Base-by-base conservation (phyloP, 2,797 vertebrate genomes). In the Gadopsis bispinosus region DNA sequence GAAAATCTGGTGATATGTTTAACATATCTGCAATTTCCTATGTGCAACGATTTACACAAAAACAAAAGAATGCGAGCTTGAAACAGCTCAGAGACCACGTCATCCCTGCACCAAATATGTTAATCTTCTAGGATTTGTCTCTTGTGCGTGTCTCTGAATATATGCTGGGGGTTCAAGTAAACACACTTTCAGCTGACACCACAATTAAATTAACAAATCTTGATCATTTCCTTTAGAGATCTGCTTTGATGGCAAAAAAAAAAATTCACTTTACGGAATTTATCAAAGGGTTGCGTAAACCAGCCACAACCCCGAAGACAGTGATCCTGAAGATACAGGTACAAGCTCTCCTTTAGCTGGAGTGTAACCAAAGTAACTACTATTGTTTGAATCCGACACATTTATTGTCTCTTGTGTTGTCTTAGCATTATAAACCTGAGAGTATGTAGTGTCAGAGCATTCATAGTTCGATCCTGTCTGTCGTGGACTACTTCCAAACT, bases 401-500 rank as follows among this genome's bases (percentile, higher is more conserved):
- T 62, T 71, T 51, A 75, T 31, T 53, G 58, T 64, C 80, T 56
- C 63, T n/a, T 67, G 67, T 65, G 53, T 31, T 53, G 50, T 61
- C 48, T 65, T 61, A 48, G 72, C 71, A 83, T 74, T 77, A 69
- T 7, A 72, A 84, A 77, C 22, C 50, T 22, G 35, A n/a, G 20
- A 69, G 51, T 54, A 12, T 29, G 37, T 22, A 33, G 33, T 17
- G 55, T 79, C 50, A 53, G 37, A 60, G n/a, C 60, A 93, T 90
- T 91, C 83, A 87, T 87, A 69, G 80, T 87, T 66, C 75, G 81
- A 88, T 86, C 61, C 64, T 58, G 72, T 74, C 61, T 79, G 71
- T 89, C 77, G 78, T 90, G 91, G 88, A 92, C 76, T 3, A 43
- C 66, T 60, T 93, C 90, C 88, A 93, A 81, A 92, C 60, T 41